A percentile compares a stretch with the other conserved stretches of the same genome.
Evolutionary conservation across 2,797 vertebrate genomes (phyloP).

Genomic region (Sitta carolinensis): DNA sequence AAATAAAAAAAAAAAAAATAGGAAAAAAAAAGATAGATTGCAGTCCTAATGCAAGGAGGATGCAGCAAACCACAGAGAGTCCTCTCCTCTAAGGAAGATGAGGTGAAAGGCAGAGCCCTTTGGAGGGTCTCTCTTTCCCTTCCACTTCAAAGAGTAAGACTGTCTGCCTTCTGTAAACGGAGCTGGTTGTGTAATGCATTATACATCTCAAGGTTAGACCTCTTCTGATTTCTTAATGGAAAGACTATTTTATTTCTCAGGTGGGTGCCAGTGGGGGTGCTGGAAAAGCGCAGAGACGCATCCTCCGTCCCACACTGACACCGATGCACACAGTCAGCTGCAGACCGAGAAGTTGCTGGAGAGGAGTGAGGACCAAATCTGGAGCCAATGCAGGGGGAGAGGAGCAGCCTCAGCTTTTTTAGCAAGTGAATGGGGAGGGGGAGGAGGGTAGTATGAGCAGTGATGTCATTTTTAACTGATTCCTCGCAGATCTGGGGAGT

Average conservation of each 20-base stretch:
- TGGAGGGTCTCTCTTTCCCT: slow-evolving; percentile 36
- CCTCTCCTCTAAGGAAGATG: slow-evolving; percentile 54
- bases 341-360: neutral
- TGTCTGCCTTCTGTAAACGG: slow-evolving; percentile 64
- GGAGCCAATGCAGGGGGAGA: slow-evolving; percentile 58
- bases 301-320: neutral
- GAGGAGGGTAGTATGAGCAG: slow-evolving; percentile 62
- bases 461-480: slow-evolving; percentile 77
- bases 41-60: slow-evolving; percentile 63
- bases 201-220: slow-evolving; percentile 13
- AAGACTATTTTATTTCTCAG: slow-evolving; percentile 27
- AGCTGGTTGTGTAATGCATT: slow-evolving; percentile 53
- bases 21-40: slow-evolving; percentile 41
- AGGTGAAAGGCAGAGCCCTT: slow-evolving; percentile 45
- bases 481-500: slow-evolving; percentile 63
- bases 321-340: neutral
- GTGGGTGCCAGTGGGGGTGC: neutral
- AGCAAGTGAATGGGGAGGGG: slow-evolving; percentile 62
- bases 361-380: slow-evolving; percentile 10
- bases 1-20: neutral
- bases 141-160: slow-evolving; percentile 60
- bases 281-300: neutral
- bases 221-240: slow-evolving; percentile 41
- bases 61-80: slow-evolving; percentile 59
- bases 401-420: slow-evolving; percentile 57